phyloP scores from a whole-genome alignment of 2,797 vertebrate species.

The Eurystomus glaucurus region DNA sequence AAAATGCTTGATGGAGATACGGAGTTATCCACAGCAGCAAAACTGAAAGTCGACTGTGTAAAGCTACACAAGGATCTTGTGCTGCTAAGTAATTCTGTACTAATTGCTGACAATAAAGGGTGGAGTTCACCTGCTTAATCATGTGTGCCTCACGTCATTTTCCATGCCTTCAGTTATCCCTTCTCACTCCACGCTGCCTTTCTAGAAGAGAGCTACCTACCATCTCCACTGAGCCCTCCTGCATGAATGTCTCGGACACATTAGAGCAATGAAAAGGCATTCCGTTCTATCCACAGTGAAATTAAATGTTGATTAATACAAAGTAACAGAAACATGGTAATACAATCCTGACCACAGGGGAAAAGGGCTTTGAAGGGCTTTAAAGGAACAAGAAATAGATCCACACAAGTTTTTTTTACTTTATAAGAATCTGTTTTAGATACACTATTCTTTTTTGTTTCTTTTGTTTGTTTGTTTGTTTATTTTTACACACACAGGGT shows the following conservation, averaged over 20 bases:
- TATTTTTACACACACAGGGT: fast-evolving
- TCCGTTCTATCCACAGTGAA: background rate
- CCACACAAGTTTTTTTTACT: background rate
- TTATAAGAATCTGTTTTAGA: background rate
- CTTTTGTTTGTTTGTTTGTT: too few species aligned
- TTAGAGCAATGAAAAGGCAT: background rate
- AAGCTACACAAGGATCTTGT: background rate
- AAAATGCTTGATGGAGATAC: background rate
- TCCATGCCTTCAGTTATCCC: background rate
- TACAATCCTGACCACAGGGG: background rate
- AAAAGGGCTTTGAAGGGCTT: background rate
- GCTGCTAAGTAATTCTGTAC: background rate
- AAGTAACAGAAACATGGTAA: background rate
- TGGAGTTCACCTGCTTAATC: background rate
- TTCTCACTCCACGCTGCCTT: background rate
- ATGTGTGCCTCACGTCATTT: background rate
- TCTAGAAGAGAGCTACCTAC: background rate
- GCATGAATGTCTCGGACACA: background rate
- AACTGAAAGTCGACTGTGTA: background rate
- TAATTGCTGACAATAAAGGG: background rate
- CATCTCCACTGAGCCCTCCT: background rate
- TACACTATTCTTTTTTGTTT: background rate
- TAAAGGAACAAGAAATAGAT: background rate
- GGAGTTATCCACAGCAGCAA: background rate
- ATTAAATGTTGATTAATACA: background rate